phyloP scores from a whole-genome alignment of 2,888 invertebrate species.

The Drosophila demipolita region DNA sequence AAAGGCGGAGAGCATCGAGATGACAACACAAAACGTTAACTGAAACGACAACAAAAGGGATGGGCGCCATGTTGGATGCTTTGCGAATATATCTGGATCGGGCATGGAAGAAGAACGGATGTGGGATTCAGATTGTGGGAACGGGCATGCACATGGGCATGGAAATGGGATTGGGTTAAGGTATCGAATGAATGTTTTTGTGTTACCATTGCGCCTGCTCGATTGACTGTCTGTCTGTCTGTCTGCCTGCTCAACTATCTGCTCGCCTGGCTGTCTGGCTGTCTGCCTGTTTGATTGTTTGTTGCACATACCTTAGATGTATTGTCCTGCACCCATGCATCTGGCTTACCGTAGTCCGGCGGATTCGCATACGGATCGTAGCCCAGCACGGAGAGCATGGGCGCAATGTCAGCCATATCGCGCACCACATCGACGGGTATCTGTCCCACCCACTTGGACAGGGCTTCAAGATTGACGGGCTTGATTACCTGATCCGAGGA shows the following conservation, averaged over 20 bases:
- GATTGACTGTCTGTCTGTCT: constrained; percentile 27
- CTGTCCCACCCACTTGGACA: constrained; percentile 96
- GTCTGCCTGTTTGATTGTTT: constrained; percentile 60
- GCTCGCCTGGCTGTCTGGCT: constrained; percentile 14
- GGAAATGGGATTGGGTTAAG: neutral
- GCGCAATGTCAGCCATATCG: constrained; percentile 97
- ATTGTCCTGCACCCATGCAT: constrained; percentile 90
- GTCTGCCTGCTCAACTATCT: neutral
- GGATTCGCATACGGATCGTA: constrained; percentile 99
- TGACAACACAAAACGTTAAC: constrained; percentile 45
- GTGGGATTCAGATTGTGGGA: neutral
- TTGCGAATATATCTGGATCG: constrained; percentile 58
- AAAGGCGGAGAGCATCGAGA: constrained; percentile 14
- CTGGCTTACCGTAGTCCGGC: constrained; percentile 96
- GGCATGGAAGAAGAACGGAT: constrained; percentile 7
- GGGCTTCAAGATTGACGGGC: constrained; percentile 98
- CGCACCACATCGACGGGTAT: constrained; percentile 95
- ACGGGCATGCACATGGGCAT: neutral
- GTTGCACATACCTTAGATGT: constrained; percentile 85
- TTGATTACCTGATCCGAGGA: constrained; percentile 99
- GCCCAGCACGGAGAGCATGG: constrained; percentile 96
- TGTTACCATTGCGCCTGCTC: constrained; percentile 21
- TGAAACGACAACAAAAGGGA: constrained; percentile 56
- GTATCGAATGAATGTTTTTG: constrained; percentile 10
- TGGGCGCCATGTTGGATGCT: constrained; percentile 60